Evolutionary conservation across 2,113 vertebrate genomes (phyloP), one percentile per base, ranked within the genome.

Genomic region (western clawed frog (Xenopus tropicalis)): DNA sequence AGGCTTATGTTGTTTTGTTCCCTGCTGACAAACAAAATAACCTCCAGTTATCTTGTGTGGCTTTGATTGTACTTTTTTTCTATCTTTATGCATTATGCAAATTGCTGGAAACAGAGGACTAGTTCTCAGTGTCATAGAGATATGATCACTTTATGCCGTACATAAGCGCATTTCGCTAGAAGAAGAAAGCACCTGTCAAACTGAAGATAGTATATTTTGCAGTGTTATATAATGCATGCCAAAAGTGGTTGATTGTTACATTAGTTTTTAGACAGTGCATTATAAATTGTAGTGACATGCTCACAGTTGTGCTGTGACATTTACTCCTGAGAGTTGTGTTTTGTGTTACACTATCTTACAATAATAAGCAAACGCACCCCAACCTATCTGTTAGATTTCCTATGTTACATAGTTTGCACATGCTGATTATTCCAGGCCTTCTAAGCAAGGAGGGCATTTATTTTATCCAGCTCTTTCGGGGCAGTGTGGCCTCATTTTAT

Each of bases 1-100:
- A 71, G 82, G 72, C 75, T 79, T 72, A 81, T 72, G 24, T 20
- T 72, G 44, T 24, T n/a, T 29, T 78, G 72, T 79, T 76, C 82
- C 17, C 23, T 69, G 29, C 17, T 78, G 81, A 78, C 72, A 81
- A 70, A 1, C 62, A 63, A 80, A 77, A 79, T 78, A 74, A 2
- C 63, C 29, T 74, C 78, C 46, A 70, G 72, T 74, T 62, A 82
- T 78, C 54, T 5, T 78, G 6, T 0, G 0, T 79, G 25, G 22
- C 71, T 69, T 54, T 64, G 0, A 68, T 76, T 63, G 48, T 43
- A 78, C 23, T 5, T 43, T 65, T 43, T 44, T 21, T 69, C n/a
- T 83, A 54, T 64, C 52, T 54, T 72, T 74, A 61, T 80, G 77
- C 52, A 4, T 81, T 69, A 62, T 67, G 77, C 75, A 77, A 67